Evolutionary conservation across 2,888 invertebrate genomes (phyloP).

Genomic region (Sminthurinus aureus): DNA sequence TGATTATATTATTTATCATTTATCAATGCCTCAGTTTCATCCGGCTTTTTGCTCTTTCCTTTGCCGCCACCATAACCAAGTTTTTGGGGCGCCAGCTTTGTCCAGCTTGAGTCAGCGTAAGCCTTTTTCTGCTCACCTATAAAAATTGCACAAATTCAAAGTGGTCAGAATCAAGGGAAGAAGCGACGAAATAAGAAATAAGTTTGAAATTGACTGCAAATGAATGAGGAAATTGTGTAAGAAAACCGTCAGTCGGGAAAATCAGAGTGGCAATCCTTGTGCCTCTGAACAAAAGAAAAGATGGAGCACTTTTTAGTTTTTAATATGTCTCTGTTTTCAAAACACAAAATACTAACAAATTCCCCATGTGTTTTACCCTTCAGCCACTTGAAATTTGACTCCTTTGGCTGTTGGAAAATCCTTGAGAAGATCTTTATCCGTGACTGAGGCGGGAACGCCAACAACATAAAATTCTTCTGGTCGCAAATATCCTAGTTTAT

Average conservation of each 20-base stretch:
- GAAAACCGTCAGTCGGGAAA: not conserved
- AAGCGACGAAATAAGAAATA: too few relatives aligned
- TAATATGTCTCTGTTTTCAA: too few relatives aligned
- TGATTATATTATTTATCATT: too few relatives aligned
- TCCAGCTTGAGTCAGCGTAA: too few relatives aligned
- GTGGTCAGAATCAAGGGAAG: too few relatives aligned
- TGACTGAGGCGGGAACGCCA: not conserved
- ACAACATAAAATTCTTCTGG: not conserved
- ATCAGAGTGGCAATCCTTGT: not conserved
- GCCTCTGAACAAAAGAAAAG: not conserved
- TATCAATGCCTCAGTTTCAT: not conserved
- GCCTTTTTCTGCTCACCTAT: not conserved
- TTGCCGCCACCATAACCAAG: not conserved
- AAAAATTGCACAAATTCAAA: too few relatives aligned
- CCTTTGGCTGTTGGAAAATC: constrained; percentile 12
- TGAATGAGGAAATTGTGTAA: too few relatives aligned
- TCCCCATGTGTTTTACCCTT: not conserved
- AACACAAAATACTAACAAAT: too few relatives aligned
- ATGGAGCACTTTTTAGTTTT: too few relatives aligned
- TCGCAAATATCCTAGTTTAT: too few relatives aligned
- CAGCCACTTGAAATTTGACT: not conserved
- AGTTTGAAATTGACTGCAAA: too few relatives aligned
- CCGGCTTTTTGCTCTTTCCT: too few relatives aligned
- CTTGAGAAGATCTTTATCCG: not conserved
- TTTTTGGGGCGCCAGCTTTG: not conserved